Evolutionary conservation across 2,797 vertebrate species (phyloP), one percentile per base, ranked within the genome.

Genomic region (Melanotaenia nigrans): DNA sequence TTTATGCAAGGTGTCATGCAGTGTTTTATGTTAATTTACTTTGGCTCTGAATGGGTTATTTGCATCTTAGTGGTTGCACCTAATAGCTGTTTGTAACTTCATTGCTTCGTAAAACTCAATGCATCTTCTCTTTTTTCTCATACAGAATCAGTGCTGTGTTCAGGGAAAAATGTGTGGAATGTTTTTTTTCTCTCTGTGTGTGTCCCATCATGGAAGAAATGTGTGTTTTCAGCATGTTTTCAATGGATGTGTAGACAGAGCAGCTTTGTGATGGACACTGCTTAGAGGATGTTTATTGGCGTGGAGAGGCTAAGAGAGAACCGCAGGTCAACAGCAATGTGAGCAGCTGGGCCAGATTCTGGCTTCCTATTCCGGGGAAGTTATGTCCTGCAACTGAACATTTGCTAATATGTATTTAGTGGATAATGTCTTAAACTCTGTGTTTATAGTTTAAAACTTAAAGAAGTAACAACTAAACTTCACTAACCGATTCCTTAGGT

Each of bases 221-320:
- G 79, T 71, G 81, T 84, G 71, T 66, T 77, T 74, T 71, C 22
- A 78, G 49, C 67, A n/a, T 82, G 73, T 83, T 79, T 70, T 81
- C 61, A 79, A 75, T 74, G 78, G 36, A 53, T 7, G 51, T 69
- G 66, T 57, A 63, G 61, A 75, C 61, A 49, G 77, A 59, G 51
- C 55, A 10, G 61, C 65, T 71, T 60, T 69, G 71, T 77, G 65
- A 61, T 69, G 64, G 65, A 68, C 68, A 28, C 63, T 40, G 69
- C 40, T 57, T 14, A 14, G 80, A 86, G 88, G 86, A 87, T 92
- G 89, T 92, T 89, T 89, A 81, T 76, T 64, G 75, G 79, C 74
- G 59, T 57, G 61, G 63, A 61, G 76, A 49, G 66, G 49, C 75
- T 81, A 42, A 1, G 42, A 56, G 68, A 74, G 57, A 70, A 58